Evolutionary conservation across 1,140 invertebrate genomes (phyloP), one percentile per base, ranked within the genome.

Genomic region (Diorhabda elongata): DNA sequence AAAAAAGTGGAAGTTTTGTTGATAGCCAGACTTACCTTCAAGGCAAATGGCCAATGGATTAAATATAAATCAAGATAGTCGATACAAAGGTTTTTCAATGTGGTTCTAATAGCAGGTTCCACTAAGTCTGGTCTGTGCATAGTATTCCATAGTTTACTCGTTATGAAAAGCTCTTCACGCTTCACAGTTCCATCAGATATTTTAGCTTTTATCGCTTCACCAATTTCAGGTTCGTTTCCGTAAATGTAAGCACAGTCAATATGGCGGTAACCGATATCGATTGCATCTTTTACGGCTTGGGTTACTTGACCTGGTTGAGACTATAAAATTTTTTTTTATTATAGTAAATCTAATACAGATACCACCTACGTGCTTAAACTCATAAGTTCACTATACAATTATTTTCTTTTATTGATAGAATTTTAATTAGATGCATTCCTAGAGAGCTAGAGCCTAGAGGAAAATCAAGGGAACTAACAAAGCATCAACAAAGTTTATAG

Each of bases 181-280:
- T 87, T 90, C 8, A 93, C 84, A 2, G 85, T 80, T 42, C 91
- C 92, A 73, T 92, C 86, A 1, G 82, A 81, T 61, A 97, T 86
- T 76, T 91, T 89, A 8, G 88, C 86, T 58, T 87, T 84, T 4
- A 97, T 84, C 0, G 87, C 94, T 67, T 82, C 82, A 3, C 94
- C 95, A 26, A 97, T 87, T 83, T 94, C 92, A 59, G 86, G 84
- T 79, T 97, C 94, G 82, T 96, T 97, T 58, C 83, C 76, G 75
- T 95, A 92, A 42, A 87, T 80, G 52, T 80, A 82, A 4, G 89
- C 89, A 66, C 87, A 86, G 79, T 92, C 91, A 44, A 92, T 84
- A 73, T 88, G 88, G 3, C 90, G 84, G 73, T 92, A 92, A 44
- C 91, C 91, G 9, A 84, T 75, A 67, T 91, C 87, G 59, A 92